Evolutionary conservation across 2,113 vertebrate genomes (phyloP).

Genomic region (Gorsachius goisagi): DNA sequence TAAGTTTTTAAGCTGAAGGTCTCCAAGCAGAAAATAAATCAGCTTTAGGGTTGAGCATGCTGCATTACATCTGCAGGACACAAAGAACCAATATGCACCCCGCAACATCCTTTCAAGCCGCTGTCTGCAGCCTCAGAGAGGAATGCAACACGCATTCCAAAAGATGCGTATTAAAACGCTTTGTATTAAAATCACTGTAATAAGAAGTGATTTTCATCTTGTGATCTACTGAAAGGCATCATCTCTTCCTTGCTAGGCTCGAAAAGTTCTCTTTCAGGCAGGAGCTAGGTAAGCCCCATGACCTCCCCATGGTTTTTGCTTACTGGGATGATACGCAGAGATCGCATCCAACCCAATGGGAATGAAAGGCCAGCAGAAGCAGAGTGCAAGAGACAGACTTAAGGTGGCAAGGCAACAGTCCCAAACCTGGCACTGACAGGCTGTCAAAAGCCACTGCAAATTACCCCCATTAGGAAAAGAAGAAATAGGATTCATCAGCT

Average conservation of each 20-base stretch:
- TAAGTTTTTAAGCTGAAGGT: neutral
- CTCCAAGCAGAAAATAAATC: neutral
- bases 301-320: neutral
- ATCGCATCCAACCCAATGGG: neutral
- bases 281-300: neutral
- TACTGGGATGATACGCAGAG: rapidly evolving
- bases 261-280: neutral
- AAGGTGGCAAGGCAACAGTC: rapidly evolving
- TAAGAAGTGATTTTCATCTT: neutral
- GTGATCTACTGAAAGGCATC: rapidly evolving
- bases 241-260: neutral
- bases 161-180: no score
- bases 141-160: neutral
- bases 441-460: neutral
- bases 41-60: neutral
- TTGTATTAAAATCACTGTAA: neutral
- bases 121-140: neutral
- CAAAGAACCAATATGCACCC: neutral
- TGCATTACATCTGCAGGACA: neutral
- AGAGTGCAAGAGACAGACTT: neutral
- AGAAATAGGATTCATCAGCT: neutral
- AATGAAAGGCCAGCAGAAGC: neutral
- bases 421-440: neutral
- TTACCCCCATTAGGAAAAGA: neutral
- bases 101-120: rapidly evolving